Conservation (phyloP, 2,888 invertebrate species). For the Leptinotarsa peninsularis region DNA sequence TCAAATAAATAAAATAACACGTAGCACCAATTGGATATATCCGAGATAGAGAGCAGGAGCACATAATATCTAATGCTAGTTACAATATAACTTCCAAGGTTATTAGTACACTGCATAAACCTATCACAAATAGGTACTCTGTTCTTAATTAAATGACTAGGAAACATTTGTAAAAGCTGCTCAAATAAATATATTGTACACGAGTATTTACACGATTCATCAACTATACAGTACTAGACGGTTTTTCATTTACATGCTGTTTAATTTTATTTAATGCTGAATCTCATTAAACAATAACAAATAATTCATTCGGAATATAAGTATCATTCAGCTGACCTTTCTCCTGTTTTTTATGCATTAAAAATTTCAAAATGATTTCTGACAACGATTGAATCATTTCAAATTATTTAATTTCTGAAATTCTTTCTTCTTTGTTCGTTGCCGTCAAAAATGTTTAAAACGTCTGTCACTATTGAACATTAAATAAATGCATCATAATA, state of each 20-base stretch:
- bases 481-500: no score
- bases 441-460: background rate
- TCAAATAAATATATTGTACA: conserved; percentile 21
- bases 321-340: no score
- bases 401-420: background rate
- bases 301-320: no score
- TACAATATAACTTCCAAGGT: conserved; percentile 13
- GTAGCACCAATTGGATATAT: conserved; percentile 22
- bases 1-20: conserved; percentile 36
- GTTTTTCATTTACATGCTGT: no score
- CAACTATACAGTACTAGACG: background rate
- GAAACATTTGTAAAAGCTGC: conserved; percentile 25
- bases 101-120: conserved; percentile 20
- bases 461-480: background rate
- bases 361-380: no score
- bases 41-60: conserved; percentile 26
- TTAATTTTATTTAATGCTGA: no score
- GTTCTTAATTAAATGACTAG: conserved; percentile 29
- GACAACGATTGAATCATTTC: no score
- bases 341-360: no score
- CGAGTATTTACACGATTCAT: conserved; percentile 16
- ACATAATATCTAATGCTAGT: conserved; percentile 19
- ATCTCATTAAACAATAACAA: no score
- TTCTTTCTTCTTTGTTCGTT: background rate
- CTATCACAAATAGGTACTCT: conserved; percentile 21